Base-by-base conservation (phyloP, 2,888 invertebrate species). In the Trissolcus brochymenae region DNA sequence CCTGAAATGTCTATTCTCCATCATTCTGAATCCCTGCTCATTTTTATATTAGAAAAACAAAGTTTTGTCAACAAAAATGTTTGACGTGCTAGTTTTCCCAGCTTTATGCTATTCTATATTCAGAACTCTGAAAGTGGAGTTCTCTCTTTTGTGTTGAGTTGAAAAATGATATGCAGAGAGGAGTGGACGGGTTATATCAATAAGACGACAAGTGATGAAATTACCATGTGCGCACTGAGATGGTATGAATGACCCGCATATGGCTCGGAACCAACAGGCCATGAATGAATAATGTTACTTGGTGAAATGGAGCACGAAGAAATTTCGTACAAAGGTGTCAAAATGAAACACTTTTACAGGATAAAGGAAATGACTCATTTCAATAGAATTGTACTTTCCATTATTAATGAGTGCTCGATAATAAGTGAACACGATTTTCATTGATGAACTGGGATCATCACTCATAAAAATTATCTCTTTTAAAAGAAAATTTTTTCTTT, bases 271-370 rank as follows among this genome's bases (percentile, higher is more conserved):
- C 67, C 61, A 74, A 74, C 67, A 66, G 61, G 67, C 74, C 74
- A 73, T 75, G 75, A 76, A 70, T 76, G 70, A 76, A 60, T 76
- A 68, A 76, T 76, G 56, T 49, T 35, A 43, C 56, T 9, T 64
- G 62, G 76, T 51, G 65, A 65, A 71, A 71, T 76, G 67, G 71
- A 66, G 70, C 76, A 70, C 56, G 60, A 76, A 61, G 60, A 14
- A 41, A 76, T 76, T 71, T 66, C 65, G 66, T 71, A 70, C 66
- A 76, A 76, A 76, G 65, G 54, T 74, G 46, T 68, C 49, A 57
- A 59, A 75, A 64, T 75, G 59, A 56, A 75, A 75, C 43, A 64
- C 64, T 75, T 68, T 68, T 50, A 9, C 64, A 59, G 53, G 14
- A 46, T 54, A 59, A 68, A 64, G 54, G 40, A 50, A 68, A 59